Percentiles rank a stretch among this genome's conserved stretches.
phyloP scores from a whole-genome alignment of 92 coral and sea anemone species.

The Isaurus tuberculatus region DNA sequence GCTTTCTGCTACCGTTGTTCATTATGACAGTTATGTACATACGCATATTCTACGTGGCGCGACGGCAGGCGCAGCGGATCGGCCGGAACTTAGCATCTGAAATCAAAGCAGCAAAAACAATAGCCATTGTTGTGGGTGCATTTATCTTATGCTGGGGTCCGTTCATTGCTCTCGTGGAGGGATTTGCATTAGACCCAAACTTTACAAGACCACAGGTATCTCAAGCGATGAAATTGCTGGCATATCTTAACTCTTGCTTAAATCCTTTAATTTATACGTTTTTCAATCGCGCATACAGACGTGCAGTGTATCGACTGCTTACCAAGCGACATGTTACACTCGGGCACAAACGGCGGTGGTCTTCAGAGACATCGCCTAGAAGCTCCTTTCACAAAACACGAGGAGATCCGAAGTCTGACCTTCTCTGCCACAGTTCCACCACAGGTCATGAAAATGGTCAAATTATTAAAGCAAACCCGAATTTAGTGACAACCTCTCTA shows the following conservation, averaged over 20 bases:
- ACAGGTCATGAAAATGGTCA: slow-evolving; percentile 32
- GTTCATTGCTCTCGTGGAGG: slow-evolving; percentile 62
- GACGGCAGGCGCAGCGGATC: slow-evolving; percentile 89
- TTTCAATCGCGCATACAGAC: slow-evolving; percentile 58
- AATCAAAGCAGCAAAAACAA: slow-evolving; percentile 94
- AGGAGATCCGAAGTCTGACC: slow-evolving; percentile 4
- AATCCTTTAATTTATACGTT: slow-evolving; percentile 63
- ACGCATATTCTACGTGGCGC: slow-evolving; percentile 87
- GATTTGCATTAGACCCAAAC: slow-evolving; percentile 45
- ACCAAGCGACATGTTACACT: slow-evolving; percentile 13
- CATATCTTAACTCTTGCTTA: slow-evolving; percentile 58
- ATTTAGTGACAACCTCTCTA: slow-evolving; percentile 24
- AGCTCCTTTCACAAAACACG: slow-evolving; percentile 30
- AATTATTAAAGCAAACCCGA: slow-evolving; percentile 16
- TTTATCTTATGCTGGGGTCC: slow-evolving; percentile 93
- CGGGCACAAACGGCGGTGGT: slow-evolving; percentile 15
- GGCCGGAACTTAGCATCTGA: slow-evolving; percentile 88
- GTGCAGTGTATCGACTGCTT: slow-evolving; percentile 51
- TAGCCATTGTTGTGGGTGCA: slow-evolving; percentile 93
- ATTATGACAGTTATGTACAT: slow-evolving; percentile 84
- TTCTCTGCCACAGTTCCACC: slow-evolving; percentile 7
- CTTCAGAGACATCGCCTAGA: slow-evolving; percentile 9
- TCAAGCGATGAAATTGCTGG: slow-evolving; percentile 46
- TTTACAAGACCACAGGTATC: slow-evolving; percentile 8
- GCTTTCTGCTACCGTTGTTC: slow-evolving; percentile 77